Percentiles rank a stretch among this genome's conserved stretches.
phyloP scores from a whole-genome alignment of 35 echinoderm and acorn worm genomes.

The Diadema setosum region DNA sequence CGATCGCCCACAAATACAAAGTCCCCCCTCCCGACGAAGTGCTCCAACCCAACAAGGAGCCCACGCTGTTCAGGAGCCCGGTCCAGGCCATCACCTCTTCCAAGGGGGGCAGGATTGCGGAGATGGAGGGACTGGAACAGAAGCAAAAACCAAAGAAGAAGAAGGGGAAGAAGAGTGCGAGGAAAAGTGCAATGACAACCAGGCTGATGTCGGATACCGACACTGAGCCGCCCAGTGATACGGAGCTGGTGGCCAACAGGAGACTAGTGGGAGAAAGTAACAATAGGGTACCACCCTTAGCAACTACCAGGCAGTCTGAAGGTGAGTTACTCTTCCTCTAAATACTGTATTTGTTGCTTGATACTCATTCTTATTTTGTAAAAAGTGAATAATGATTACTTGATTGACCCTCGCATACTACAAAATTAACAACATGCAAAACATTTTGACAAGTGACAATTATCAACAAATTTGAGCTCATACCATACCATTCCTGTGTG shows the following conservation, averaged over 20 bases:
- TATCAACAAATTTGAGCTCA: too few relatives aligned
- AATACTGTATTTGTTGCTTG: too few relatives aligned
- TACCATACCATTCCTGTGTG: too few relatives aligned
- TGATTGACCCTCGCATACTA: too few relatives aligned
- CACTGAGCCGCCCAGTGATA: constrained; percentile 13
- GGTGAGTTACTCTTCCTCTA: too few relatives aligned
- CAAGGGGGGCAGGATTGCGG: constrained; percentile 51
- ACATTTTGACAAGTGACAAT: too few relatives aligned
- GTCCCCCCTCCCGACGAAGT: constrained; percentile 1
- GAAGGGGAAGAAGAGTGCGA: constrained; percentile 1
- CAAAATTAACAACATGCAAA: too few relatives aligned
- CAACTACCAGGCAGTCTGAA: too few relatives aligned
- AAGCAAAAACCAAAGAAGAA: constrained; percentile 33
- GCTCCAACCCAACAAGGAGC: neutral
- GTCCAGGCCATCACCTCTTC: constrained; percentile 70
- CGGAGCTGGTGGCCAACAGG: neutral
- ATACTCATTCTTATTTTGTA: too few relatives aligned
- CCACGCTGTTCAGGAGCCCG: constrained; percentile 68
- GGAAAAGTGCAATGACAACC: neutral
- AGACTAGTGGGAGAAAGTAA: neutral
- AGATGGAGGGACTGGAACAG: constrained; percentile 27
- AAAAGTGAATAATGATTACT: too few relatives aligned
- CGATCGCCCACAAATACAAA: constrained; percentile 38
- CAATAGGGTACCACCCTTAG: too few relatives aligned
- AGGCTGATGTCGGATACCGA: constrained; percentile 32